phyloP scores from a whole-genome alignment of 2,888 invertebrate genomes.

The Theristus sp. region DNA sequence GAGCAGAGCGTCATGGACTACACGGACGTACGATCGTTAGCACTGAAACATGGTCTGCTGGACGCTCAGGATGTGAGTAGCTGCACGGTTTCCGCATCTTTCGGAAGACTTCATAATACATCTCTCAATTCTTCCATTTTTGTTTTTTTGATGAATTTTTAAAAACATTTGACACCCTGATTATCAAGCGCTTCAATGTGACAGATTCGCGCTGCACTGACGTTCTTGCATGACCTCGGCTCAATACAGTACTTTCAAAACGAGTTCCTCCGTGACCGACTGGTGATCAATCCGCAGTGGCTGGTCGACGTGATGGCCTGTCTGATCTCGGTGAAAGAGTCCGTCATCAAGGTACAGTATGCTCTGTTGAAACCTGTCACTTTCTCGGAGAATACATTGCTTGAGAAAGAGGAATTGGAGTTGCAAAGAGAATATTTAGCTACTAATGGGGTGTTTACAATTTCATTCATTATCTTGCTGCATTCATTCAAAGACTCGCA shows the following conservation, averaged over 20 bases:
- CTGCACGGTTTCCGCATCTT: not conserved
- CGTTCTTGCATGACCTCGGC: constrained; percentile 30
- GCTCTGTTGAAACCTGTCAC: too few species aligned
- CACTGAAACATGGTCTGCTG: not conserved
- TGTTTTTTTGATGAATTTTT: too few species aligned
- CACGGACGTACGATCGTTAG: not conserved
- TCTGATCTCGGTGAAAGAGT: constrained; percentile 29
- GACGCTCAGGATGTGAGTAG: not conserved
- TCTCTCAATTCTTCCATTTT: too few species aligned
- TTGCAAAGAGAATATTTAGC: too few species aligned
- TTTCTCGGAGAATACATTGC: too few species aligned
- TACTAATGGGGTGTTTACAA: too few species aligned
- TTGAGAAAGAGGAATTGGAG: too few species aligned
- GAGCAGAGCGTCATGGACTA: not conserved
- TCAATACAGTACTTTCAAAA: constrained; percentile 29
- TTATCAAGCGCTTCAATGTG: not conserved
- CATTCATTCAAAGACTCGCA: too few species aligned
- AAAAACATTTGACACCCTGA: not conserved
- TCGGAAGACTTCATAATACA: too few species aligned
- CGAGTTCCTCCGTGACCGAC: constrained; percentile 23
- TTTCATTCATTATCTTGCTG: too few species aligned
- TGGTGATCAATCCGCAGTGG: constrained; percentile 32
- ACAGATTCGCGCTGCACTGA: constrained; percentile 16
- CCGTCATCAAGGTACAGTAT: constrained; percentile 29
- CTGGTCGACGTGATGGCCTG: constrained; percentile 31